Evolutionary conservation across 2,888 invertebrate genomes (phyloP), one percentile per base, ranked within the genome.

Genomic region (Yponomeuta cagnagella): DNA sequence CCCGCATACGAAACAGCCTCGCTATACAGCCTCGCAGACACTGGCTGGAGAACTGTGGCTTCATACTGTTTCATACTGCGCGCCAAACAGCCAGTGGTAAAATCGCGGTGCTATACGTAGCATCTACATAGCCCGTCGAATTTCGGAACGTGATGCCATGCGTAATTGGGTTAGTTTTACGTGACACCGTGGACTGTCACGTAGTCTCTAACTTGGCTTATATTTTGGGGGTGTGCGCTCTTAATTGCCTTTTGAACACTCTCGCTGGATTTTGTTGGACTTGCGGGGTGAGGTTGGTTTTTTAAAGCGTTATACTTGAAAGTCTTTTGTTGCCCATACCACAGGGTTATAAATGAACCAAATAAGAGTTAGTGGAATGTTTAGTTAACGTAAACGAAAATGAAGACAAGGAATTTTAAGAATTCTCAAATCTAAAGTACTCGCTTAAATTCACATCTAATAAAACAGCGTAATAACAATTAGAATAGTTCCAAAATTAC

Each of bases 111-210:
- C 52, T 58, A 65, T 65, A 65, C 30, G 30, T 31, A 52, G 43
- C 48, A 12, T 52, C 30, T 43, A 71, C 10, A 23, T 78, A 77
- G 80, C 83, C 86, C 85, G 84, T 83, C 85, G 85, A 86, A 87
- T 84, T 80, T 83, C 84, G 80, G 84, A 85, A 83, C 88, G 84
- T 89, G 90, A 90, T 90, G 87, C 87, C 83, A 76, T 79, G 76
- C 80, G 86, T 91, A 90, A 91, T 91, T 90, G 91, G 90, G 90
- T 90, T 90, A 89, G 83, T 86, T 84, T 86, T 89, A 90, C 91
- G 91, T 90, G 91, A 89, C 88, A 80, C 78, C 77, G 73, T 76
- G 77, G 75, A 75, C 74, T 79, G 85, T 85, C 90, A 91, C 90
- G 91, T 90, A 43, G 70, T 58, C 52, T 58, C 64, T 69, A 37